Base-by-base conservation (phyloP, 1,140 invertebrate species). In the Rhizoglyphus robini region DNA sequence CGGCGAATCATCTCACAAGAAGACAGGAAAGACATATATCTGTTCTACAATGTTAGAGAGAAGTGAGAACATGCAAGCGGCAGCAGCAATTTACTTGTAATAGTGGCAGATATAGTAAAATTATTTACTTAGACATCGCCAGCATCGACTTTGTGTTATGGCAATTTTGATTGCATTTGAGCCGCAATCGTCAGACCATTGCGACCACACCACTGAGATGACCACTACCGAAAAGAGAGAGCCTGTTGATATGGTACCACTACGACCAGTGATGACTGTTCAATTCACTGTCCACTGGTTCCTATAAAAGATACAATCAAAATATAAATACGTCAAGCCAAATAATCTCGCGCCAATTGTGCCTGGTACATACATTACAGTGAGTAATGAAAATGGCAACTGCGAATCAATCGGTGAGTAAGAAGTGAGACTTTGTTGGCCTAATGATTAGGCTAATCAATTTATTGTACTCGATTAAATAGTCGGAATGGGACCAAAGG, bases 61-160 rank as follows among this genome's bases (percentile, higher is more conserved):
- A 41, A 41, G 36, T 11, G 36, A 41, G 36, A 41, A 18, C 8
- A n/a, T n/a, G n/a, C n/a, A 41, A 41, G 36, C 36, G 18, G 18
- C 18, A 41, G 23, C 20, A 54, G 51, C 51, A 54, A 54, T 54
- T 54, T 54, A 54, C 51, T 54, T 54, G 51, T 54, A 8, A 54
- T 54, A 20, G 51, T 23, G 51, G 51, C 51, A 54, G 23, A n/a
- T n/a, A n/a, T n/a, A n/a, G n/a, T n/a, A n/a, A n/a, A n/a, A n/a
- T n/a, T n/a, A 54, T 54, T 54, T 23, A 54, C 51, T 54, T 54
- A 54, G 51, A 54, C 51, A 54, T 54, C 8, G 23, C 23, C 8
- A 5, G 20, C 31, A 25, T 25, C 8, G 51, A 11, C 51, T 46
- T 23, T 46, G 36, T 41, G 8, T 54, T 54, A 54, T 54, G 51